These are phyloP conservation scores for Percina caprodes DNA, from an alignment of 2,113 vertebrate species.

Conservation along the genomic window DNA sequence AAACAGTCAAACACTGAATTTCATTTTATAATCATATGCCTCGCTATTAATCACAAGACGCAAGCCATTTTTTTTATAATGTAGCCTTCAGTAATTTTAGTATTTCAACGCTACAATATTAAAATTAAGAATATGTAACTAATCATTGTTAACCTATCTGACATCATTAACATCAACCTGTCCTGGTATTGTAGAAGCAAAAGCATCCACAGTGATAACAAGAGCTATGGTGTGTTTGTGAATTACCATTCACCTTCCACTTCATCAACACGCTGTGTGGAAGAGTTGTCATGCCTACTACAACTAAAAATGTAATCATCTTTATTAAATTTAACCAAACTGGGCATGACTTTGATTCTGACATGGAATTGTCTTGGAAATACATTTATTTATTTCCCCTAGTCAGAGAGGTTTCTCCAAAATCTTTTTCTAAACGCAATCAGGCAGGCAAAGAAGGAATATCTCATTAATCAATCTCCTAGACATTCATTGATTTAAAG, in stretches of 20 bases:
- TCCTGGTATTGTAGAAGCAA: neutral
- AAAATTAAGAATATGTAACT: neutral
- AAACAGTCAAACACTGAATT: constrained; percentile 39
- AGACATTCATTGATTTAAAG: constrained; percentile 29
- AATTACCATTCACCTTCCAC: neutral
- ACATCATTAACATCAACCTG: neutral
- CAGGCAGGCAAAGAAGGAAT: neutral
- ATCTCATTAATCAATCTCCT: constrained; percentile 58
- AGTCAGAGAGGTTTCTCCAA: constrained; percentile 20
- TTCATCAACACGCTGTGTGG: neutral
- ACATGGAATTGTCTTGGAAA: neutral
- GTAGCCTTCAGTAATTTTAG: neutral
- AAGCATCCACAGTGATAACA: neutral
- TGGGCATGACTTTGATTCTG: neutral
- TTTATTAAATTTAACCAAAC: neutral
- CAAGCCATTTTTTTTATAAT: neutral
- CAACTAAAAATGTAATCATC: neutral
- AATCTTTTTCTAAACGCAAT: constrained; percentile 39
- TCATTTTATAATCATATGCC: constrained; percentile 33
- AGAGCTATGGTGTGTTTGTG: neutral
- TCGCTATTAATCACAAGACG: neutral
- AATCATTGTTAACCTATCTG: neutral
- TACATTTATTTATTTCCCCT: neutral
- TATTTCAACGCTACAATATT: neutral
- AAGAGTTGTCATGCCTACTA: neutral